phyloP scores from a whole-genome alignment of 2,797 vertebrate genomes.

The Glossophaga mutica region DNA sequence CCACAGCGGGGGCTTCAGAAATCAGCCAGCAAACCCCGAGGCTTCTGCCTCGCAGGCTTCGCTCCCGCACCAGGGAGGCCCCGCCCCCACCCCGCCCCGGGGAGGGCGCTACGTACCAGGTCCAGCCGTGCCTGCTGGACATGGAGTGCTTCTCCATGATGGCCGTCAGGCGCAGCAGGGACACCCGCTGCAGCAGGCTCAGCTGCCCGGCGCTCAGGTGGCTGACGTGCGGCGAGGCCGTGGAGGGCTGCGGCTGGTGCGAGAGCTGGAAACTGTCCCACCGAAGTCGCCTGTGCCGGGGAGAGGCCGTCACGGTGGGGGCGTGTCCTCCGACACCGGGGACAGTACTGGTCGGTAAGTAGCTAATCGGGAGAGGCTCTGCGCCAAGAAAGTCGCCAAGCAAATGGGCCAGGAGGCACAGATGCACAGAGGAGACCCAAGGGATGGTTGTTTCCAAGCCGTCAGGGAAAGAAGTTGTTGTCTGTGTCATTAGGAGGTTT shows the following conservation, averaged over 20 bases:
- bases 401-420: background rate
- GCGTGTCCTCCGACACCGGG: background rate
- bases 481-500: background rate
- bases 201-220: constrained; percentile 95
- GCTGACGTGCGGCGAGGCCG: constrained; percentile 92
- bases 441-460: background rate
- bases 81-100: no score
- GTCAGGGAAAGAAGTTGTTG: background rate
- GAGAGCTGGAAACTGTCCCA: constrained; percentile 98
- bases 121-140: constrained; percentile 98
- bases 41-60: background rate
- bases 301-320: constrained; percentile 17
- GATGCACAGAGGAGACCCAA: background rate
- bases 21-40: background rate
- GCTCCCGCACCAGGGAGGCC: background rate
- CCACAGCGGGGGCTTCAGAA: background rate
- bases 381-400: background rate
- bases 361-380: background rate
- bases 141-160: constrained; percentile 98
- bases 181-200: constrained; percentile 95
- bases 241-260: constrained; percentile 88
- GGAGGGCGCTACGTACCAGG: constrained; percentile 86
- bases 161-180: constrained; percentile 94
- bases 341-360: background rate
- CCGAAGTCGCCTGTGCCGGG: constrained; percentile 86